Evolutionary conservation across 2,797 vertebrate genomes (phyloP).

Genomic region (Atherinosoma microstoma): DNA sequence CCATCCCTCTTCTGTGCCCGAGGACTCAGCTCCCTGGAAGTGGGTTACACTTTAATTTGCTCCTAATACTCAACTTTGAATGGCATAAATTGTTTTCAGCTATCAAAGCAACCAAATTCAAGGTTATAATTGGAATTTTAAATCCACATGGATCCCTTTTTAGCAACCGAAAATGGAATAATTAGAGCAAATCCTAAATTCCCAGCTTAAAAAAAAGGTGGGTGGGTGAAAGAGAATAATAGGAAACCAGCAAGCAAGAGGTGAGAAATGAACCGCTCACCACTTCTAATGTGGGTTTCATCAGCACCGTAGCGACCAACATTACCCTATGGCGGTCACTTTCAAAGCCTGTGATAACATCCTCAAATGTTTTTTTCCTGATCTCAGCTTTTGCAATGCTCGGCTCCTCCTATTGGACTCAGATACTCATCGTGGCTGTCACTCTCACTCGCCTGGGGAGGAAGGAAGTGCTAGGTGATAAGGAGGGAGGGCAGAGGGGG

Average conservation of each 20-base stretch:
- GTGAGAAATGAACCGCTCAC: constrained; percentile 45
- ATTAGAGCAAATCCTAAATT: constrained; percentile 72
- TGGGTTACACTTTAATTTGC: constrained; percentile 78
- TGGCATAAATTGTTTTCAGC: constrained; percentile 75
- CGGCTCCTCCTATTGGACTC: constrained; percentile 49
- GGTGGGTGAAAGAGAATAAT: neutral
- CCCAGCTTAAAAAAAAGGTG: constrained; percentile 15
- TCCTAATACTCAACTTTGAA: constrained; percentile 75
- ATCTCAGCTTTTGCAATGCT: constrained; percentile 35
- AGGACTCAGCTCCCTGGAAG: constrained; percentile 67
- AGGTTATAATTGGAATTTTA: constrained; percentile 77
- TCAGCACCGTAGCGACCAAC: constrained; percentile 29
- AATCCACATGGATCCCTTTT: constrained; percentile 71
- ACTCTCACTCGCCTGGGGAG: constrained; percentile 67
- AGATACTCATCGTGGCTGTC: constrained; percentile 63
- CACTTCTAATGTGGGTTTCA: constrained; percentile 44
- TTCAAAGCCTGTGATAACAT: constrained; percentile 61
- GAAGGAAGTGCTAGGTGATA: constrained; percentile 78
- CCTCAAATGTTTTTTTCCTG: constrained; percentile 63
- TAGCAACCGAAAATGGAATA: constrained; percentile 73
- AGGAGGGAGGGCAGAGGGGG: constrained; percentile 55
- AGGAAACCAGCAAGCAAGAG: constrained; percentile 22
- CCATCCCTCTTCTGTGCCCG: constrained; percentile 45
- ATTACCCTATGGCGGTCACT: constrained; percentile 37
- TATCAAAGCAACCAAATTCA: constrained; percentile 70